Evolutionary conservation across 2,797 vertebrate species (phyloP).

Genomic region (Enteromius treurensis): DNA sequence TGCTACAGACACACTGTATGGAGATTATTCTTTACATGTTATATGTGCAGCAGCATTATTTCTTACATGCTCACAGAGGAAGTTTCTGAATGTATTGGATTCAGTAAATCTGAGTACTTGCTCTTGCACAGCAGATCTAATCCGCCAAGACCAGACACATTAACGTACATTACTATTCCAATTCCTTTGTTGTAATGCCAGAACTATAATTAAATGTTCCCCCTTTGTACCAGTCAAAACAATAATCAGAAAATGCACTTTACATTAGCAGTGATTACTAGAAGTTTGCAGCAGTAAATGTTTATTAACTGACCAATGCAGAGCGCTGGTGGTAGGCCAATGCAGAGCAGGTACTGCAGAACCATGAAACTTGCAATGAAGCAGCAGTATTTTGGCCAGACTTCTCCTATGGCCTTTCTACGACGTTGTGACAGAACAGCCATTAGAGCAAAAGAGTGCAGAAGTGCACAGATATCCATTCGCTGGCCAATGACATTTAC

Average conservation of each 20-base stretch:
- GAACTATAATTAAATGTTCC: too few relatives aligned
- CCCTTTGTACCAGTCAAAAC: not conserved
- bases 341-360: slow-evolving; percentile 81
- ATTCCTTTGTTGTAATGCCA: too few relatives aligned
- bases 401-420: slow-evolving; percentile 82
- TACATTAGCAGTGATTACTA: not conserved
- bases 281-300: not conserved
- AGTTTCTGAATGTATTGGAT: too few relatives aligned
- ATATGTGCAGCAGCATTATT: too few relatives aligned
- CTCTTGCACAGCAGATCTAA: too few relatives aligned
- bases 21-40: too few relatives aligned
- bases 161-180: too few relatives aligned
- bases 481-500: slow-evolving; percentile 77
- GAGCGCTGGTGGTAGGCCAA: slow-evolving; percentile 78
- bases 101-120: too few relatives aligned
- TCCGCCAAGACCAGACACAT: too few relatives aligned
- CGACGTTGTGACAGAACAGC: slow-evolving; percentile 72
- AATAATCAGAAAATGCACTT: not conserved
- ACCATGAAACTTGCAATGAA: slow-evolving; percentile 78
- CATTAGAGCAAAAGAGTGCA: slow-evolving; percentile 75
- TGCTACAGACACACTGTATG: too few relatives aligned
- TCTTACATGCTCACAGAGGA: too few relatives aligned
- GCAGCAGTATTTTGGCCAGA: slow-evolving; percentile 82
- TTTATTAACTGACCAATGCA: slow-evolving; percentile 72
- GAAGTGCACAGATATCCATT: slow-evolving; percentile 79